Evolutionary conservation across 2,113 vertebrate species (phyloP).

Genomic region (Myxocyprinus asiaticus): DNA sequence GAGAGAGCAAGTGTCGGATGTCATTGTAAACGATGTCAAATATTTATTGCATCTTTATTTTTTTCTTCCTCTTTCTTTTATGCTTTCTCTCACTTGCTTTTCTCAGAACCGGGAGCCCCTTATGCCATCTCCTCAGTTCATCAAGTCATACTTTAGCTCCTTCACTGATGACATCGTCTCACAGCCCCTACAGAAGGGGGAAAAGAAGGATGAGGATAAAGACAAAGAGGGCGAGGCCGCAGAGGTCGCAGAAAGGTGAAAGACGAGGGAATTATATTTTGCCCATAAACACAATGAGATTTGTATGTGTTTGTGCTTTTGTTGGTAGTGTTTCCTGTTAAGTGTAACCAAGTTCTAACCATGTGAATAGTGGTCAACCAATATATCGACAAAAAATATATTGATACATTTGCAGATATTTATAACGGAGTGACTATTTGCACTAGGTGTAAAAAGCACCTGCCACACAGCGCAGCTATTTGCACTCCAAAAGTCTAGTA

Average conservation of each 20-base stretch:
- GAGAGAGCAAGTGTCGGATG: neutral
- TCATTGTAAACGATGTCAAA: neutral
- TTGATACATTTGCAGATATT: too few species aligned
- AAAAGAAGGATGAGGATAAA: slow-evolving; percentile 98
- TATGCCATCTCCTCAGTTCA: slow-evolving; percentile 99
- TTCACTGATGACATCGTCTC: slow-evolving; percentile 99
- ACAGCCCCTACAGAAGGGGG: slow-evolving; percentile 94
- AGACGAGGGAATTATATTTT: too few species aligned
- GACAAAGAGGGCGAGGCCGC: slow-evolving; percentile 95
- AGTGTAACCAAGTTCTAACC: too few species aligned
- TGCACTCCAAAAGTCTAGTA: too few species aligned
- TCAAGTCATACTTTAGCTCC: slow-evolving; percentile 99
- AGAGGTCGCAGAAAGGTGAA: slow-evolving; percentile 88
- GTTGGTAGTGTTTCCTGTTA: too few species aligned
- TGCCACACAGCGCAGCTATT: too few species aligned
- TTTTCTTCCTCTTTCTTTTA: neutral
- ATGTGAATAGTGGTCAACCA: too few species aligned
- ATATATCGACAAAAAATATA: too few species aligned
- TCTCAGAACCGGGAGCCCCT: slow-evolving; percentile 93
- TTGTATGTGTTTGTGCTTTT: too few species aligned
- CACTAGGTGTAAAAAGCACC: too few species aligned
- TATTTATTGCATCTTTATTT: neutral
- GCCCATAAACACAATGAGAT: too few species aligned
- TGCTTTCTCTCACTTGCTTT: neutral
- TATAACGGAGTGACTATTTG: too few species aligned